phyloP scores from a whole-genome alignment of 2,113 vertebrate genomes.

The Sturnira hondurensis region DNA sequence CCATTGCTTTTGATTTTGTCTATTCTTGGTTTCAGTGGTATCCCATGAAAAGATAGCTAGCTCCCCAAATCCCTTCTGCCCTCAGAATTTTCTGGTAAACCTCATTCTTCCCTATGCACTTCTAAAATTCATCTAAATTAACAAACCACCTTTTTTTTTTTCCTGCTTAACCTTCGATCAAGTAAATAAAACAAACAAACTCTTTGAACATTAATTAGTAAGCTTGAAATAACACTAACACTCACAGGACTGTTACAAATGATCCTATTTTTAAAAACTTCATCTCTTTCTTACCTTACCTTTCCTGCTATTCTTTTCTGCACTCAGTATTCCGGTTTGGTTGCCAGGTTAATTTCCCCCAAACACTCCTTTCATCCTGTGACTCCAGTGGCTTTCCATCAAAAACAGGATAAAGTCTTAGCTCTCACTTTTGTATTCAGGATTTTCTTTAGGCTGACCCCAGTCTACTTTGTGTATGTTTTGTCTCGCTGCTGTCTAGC shows the following conservation, averaged over 20 bases:
- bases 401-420: slow-evolving; percentile 23
- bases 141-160: neutral
- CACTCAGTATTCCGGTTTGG: neutral
- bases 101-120: neutral
- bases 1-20: neutral
- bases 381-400: neutral
- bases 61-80: neutral
- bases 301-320: neutral
- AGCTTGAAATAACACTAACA: neutral
- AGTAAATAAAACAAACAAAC: slow-evolving; percentile 20
- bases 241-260: neutral
- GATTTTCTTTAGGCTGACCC: neutral
- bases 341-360: slow-evolving; percentile 29
- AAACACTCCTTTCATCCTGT: slow-evolving; percentile 30
- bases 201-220: slow-evolving; percentile 24
- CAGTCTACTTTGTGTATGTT: neutral
- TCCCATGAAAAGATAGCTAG: neutral
- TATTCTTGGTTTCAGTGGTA: neutral
- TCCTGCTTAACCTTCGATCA: neutral
- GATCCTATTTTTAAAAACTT: neutral
- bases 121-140: slow-evolving; percentile 25
- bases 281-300: slow-evolving; percentile 28
- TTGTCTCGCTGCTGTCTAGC: neutral
- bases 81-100: slow-evolving; percentile 14
- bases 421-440: neutral